Conservation (phyloP, 2,797 vertebrate genomes). For the Amphiprion clarkii region DNA sequence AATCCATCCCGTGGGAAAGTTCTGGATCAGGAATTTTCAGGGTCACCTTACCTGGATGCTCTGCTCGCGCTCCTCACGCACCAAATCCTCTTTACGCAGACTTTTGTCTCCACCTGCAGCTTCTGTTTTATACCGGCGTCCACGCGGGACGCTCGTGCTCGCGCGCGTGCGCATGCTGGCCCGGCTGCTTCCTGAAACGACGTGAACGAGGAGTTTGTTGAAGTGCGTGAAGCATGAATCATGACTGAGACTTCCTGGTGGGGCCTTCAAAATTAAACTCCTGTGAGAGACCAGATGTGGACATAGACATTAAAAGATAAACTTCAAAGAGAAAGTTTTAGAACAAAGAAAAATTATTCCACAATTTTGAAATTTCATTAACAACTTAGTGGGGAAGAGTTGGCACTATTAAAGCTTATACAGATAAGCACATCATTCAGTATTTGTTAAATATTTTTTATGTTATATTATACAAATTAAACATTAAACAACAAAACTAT, state of each 20-base stretch:
- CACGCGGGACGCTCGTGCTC: conserved; percentile 40
- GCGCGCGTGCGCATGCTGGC: conserved; percentile 41
- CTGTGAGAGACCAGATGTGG: too few species aligned
- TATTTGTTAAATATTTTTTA: too few species aligned
- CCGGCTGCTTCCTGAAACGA: neutral
- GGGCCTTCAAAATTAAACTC: conserved; percentile 41
- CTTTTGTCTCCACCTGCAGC: conserved; percentile 69
- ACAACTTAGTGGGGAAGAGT: too few species aligned
- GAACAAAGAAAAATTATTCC: too few species aligned
- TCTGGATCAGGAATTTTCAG: neutral
- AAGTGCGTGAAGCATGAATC: neutral
- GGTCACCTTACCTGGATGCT: conserved; percentile 65
- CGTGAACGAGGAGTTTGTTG: neutral
- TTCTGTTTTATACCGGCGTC: conserved; percentile 75
- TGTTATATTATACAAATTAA: too few species aligned
- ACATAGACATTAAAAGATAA: too few species aligned
- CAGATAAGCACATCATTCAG: too few species aligned
- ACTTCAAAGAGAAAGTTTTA: too few species aligned
- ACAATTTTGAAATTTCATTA: too few species aligned
- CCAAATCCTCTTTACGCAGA: conserved; percentile 60
- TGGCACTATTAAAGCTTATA: too few species aligned
- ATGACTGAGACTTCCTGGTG: neutral
- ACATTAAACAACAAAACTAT: too few species aligned
- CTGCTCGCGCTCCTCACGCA: conserved; percentile 41
- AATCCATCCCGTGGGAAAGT: conserved; percentile 8